These are phyloP conservation scores for Syrphus vitripennis DNA, from an alignment of 2,888 invertebrate genomes.

Conservation along the genomic window DNA sequence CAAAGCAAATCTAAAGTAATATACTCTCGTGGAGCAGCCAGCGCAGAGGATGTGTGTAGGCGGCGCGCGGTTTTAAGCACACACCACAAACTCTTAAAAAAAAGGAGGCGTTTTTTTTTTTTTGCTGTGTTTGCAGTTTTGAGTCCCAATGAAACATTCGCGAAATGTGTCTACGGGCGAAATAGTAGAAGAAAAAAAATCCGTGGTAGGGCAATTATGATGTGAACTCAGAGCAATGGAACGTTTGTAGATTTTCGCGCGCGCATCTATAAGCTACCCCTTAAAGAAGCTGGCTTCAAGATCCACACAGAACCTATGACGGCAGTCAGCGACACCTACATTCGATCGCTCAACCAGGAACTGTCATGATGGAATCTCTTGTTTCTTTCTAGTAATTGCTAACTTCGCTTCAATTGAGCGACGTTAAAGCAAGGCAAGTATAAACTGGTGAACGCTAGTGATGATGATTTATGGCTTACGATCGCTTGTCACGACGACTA, in stretches of 20 bases:
- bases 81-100: slow-evolving; percentile 4
- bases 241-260: slow-evolving; percentile 9
- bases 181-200: slow-evolving; percentile 11
- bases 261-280: slow-evolving; percentile 15
- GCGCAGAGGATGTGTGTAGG: slow-evolving; percentile 67
- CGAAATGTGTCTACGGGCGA: slow-evolving; percentile 37
- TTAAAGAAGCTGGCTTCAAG: slow-evolving; percentile 37
- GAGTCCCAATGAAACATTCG: slow-evolving; percentile 46
- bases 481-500: slow-evolving; percentile 65
- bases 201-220: slow-evolving; percentile 68
- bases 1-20: slow-evolving; percentile 58
- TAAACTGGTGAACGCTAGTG: slow-evolving; percentile 45
- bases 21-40: slow-evolving; percentile 60
- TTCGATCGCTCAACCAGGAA: slow-evolving; percentile 60
- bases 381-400: slow-evolving; percentile 61
- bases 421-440: neutral
- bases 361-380: slow-evolving; percentile 64
- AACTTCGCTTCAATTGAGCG: slow-evolving; percentile 60
- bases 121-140: neutral
- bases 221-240: slow-evolving; percentile 32
- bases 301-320: slow-evolving; percentile 37
- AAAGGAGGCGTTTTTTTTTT: slow-evolving; percentile 48
- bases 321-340: slow-evolving; percentile 66
- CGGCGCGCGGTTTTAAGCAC: slow-evolving; percentile 48
- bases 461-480: slow-evolving; percentile 68